These are phyloP conservation scores for Lordiphosa mommai DNA, from an alignment of 1,140 invertebrate genomes.

Conservation along the genomic window DNA sequence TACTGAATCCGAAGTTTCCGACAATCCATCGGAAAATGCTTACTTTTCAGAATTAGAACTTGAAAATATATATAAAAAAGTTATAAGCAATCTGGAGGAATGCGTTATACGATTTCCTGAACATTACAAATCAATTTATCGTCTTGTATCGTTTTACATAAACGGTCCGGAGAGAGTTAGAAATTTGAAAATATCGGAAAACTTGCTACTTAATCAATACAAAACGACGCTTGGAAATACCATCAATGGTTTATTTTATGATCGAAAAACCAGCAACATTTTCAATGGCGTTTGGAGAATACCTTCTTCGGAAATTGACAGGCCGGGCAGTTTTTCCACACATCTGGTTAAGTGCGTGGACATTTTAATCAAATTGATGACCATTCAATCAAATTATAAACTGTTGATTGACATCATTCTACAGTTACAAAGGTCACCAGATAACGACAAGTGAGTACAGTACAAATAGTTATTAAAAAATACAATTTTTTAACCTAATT, in stretches of 20 bases:
- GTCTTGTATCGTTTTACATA: slow-evolving; percentile 91
- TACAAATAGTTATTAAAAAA: background rate
- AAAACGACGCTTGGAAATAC: slow-evolving; percentile 83
- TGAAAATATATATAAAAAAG: slow-evolving; percentile 81
- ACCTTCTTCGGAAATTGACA: slow-evolving; percentile 92
- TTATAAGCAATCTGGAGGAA: slow-evolving; percentile 89
- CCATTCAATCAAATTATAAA: slow-evolving; percentile 88
- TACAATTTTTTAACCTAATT: background rate
- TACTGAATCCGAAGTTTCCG: slow-evolving; percentile 1
- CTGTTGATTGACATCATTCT: slow-evolving; percentile 90
- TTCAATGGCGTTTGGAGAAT: slow-evolving; percentile 97
- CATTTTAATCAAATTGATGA: slow-evolving; percentile 90
- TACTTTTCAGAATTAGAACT: slow-evolving; percentile 55
- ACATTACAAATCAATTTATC: slow-evolving; percentile 95
- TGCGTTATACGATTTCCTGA: slow-evolving; percentile 92
- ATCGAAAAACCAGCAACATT: slow-evolving; percentile 91
- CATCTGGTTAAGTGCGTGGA: slow-evolving; percentile 93
- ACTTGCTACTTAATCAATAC: slow-evolving; percentile 86
- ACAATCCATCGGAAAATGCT: background rate
- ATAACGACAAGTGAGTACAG: slow-evolving; percentile 86
- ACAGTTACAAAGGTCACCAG: slow-evolving; percentile 89
- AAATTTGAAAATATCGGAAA: slow-evolving; percentile 85
- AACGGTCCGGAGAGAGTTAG: slow-evolving; percentile 84
- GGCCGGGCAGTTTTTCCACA: slow-evolving; percentile 93
- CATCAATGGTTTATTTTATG: slow-evolving; percentile 90